Conservation (phyloP, 2,113 vertebrate genomes). For the Cavia aperea region DNA sequence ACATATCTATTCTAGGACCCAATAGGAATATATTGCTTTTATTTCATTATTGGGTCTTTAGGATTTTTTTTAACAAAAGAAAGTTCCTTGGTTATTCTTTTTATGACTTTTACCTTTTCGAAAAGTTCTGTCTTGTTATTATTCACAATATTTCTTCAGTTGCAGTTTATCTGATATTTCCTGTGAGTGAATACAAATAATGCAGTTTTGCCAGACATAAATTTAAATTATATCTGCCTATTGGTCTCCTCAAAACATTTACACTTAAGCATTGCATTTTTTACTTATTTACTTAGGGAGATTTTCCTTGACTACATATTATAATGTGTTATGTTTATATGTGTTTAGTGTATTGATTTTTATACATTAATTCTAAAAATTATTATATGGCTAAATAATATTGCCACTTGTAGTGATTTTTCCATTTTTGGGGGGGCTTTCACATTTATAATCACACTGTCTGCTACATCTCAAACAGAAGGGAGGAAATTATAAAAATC, state of each 20-base stretch:
- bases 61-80: not conserved
- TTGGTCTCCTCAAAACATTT: not conserved
- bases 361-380: not conserved
- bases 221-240: not conserved
- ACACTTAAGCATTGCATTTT: not conserved
- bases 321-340: not conserved
- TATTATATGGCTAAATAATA: not conserved
- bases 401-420: not conserved
- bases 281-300: not conserved
- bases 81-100: not conserved
- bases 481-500: no score
- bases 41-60: not conserved
- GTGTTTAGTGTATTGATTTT: not conserved
- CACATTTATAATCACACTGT: not conserved
- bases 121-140: not conserved
- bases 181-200: not conserved
- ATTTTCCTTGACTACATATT: not conserved
- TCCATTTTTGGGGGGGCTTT: not conserved
- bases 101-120: not conserved
- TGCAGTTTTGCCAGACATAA: not conserved
- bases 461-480: not conserved
- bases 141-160: not conserved
- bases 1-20: not conserved
- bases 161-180: not conserved
- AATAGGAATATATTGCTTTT: not conserved